phyloP scores from a whole-genome alignment of 2,888 invertebrate species.

The Matsumyia berberina region DNA sequence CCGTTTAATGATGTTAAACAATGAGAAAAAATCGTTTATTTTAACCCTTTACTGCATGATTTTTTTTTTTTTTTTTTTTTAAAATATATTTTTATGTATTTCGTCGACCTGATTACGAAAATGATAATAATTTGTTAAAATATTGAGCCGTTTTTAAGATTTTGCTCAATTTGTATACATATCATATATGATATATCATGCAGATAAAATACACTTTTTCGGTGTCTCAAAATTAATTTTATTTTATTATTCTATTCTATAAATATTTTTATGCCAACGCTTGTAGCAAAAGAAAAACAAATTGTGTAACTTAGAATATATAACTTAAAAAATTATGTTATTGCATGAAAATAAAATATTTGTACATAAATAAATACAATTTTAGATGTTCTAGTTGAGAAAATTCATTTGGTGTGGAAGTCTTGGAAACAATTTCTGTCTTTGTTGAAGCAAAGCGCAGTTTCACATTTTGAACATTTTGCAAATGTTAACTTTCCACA shows the following conservation, averaged over 20 bases:
- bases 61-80: not conserved
- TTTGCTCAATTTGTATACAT: conserved; percentile 11
- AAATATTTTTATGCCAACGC: not conserved
- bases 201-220: not conserved
- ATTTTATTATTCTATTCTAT: not conserved
- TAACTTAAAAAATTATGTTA: not conserved
- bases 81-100: conserved; percentile 19
- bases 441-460: not conserved
- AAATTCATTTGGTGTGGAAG: not conserved
- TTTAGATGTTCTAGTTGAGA: not conserved
- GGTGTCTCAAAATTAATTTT: not conserved
- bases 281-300: not conserved
- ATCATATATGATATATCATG: conserved; percentile 19
- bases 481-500: conserved; percentile 17
- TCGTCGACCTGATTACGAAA: conserved; percentile 6
- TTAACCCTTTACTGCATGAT: not conserved
- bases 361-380: not conserved
- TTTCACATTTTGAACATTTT: not conserved
- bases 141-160: conserved; percentile 12
- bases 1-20: too few species aligned
- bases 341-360: conserved; percentile 1
- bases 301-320: not conserved
- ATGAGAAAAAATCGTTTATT: too few species aligned
- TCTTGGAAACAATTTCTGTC: not conserved
- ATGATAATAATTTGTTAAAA: conserved; percentile 23